A percentile compares a stretch with the other conserved stretches of the same genome.
Conservation (phyloP, 1,140 invertebrate species). For the Gonioctena quinquepunctata region DNA sequence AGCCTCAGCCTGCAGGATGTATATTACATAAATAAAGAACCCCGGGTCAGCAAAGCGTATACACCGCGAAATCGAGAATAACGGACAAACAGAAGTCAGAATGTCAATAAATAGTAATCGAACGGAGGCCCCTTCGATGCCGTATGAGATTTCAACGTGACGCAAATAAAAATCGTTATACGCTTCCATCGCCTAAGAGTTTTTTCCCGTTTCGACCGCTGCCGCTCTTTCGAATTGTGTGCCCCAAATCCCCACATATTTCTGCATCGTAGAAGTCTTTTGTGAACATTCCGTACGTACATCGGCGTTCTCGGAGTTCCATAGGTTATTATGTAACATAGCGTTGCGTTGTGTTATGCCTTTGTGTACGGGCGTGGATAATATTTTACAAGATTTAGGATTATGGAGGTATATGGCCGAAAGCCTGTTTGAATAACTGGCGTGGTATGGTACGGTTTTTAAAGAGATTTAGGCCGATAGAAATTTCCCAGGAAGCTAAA, state of each 20-base stretch:
- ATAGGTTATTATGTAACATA: background rate
- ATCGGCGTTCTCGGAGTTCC: background rate
- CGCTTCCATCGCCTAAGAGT: background rate
- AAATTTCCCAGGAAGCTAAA: no score
- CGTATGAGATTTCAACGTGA: background rate
- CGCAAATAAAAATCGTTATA: background rate
- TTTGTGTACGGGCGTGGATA: background rate
- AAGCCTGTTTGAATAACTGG: background rate
- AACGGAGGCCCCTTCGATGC: background rate
- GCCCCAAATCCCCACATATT: background rate
- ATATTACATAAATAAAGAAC: no score
- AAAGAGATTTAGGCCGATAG: no score
- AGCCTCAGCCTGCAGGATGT: no score
- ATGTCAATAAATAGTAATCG: background rate
- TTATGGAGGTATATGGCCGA: background rate
- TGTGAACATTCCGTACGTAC: background rate
- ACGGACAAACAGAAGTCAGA: background rate
- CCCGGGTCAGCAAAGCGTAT: no score
- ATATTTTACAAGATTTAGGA: background rate
- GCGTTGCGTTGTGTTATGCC: background rate
- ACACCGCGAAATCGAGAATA: background rate
- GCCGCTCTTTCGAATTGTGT: background rate
- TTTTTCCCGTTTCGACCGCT: background rate
- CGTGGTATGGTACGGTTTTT: no score
- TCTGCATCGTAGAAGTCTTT: background rate